A percentile compares a stretch with the other conserved stretches of the same genome.
phyloP scores from a whole-genome alignment of 92 coral and sea anemone genomes.

The Umimayanthus chanpuru region DNA sequence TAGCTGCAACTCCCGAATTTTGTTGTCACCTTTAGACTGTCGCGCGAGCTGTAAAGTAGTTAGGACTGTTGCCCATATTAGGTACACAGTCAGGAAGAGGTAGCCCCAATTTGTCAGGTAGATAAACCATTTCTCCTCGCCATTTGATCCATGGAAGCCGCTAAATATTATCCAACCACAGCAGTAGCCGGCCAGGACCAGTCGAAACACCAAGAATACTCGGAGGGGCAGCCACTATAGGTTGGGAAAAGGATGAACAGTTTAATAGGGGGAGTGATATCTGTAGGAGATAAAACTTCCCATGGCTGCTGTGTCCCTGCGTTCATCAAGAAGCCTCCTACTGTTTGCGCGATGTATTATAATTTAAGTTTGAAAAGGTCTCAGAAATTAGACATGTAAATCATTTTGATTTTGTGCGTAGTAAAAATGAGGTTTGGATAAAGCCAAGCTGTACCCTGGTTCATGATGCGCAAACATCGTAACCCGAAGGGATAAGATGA shows the following conservation, averaged over 20 bases:
- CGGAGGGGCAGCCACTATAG: slow-evolving; percentile 69
- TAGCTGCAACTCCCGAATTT: slow-evolving; percentile 27
- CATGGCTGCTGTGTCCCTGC: too few species aligned
- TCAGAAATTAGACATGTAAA: too few species aligned
- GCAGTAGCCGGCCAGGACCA: slow-evolving; percentile 72
- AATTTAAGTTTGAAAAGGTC: too few species aligned
- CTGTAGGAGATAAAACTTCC: too few species aligned
- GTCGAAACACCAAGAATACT: slow-evolving; percentile 59
- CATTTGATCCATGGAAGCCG: slow-evolving; percentile 70
- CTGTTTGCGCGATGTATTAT: too few species aligned
- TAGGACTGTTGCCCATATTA: slow-evolving; percentile 66
- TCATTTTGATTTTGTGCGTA: too few species aligned
- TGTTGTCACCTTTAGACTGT: not conserved
- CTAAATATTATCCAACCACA: slow-evolving; percentile 84
- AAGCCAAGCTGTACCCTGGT: too few species aligned
- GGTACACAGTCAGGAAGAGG: slow-evolving; percentile 59
- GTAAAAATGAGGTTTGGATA: too few species aligned
- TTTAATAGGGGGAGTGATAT: too few species aligned
- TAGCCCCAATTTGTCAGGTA: slow-evolving; percentile 94
- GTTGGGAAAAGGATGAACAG: not conserved
- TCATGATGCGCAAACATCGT: too few species aligned
- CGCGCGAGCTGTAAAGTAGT: slow-evolving; percentile 48
- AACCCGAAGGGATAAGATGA: too few species aligned
- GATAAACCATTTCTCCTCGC: slow-evolving; percentile 87
- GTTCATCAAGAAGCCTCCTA: too few species aligned